A percentile compares a stretch with the other conserved stretches of the same genome.
Evolutionary conservation across 1,140 invertebrate genomes (phyloP).

Genomic region (Luehdorfia chinensis): DNA sequence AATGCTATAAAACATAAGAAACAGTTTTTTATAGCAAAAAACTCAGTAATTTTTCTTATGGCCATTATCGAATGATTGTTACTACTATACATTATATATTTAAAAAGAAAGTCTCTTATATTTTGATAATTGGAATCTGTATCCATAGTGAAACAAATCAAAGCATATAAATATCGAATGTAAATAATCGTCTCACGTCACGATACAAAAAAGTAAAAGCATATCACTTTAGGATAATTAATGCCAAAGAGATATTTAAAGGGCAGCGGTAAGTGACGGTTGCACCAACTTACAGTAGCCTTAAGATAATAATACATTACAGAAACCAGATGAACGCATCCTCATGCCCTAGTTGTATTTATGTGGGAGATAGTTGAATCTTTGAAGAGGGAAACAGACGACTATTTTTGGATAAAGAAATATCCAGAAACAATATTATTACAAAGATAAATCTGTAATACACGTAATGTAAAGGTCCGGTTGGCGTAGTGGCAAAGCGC

Average conservation of each 20-base stretch:
- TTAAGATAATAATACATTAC: constrained; percentile 2
- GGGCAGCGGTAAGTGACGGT: background rate
- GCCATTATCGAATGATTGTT: no score
- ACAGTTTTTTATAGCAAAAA: no score
- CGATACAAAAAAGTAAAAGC: constrained; percentile 1
- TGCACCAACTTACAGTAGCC: constrained; percentile 5
- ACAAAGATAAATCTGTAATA: background rate
- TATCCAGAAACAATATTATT: background rate
- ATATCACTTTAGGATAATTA: constrained; percentile 1
- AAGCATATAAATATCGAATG: background rate
- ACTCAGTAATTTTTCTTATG: no score
- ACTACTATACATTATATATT: no score
- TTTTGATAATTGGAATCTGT: no score
- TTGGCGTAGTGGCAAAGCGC: no score
- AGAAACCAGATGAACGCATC: constrained; percentile 5
- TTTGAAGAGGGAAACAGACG: background rate
- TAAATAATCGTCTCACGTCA: background rate
- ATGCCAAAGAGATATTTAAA: constrained; percentile 7
- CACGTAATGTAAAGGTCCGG: no score
- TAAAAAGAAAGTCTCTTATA: no score
- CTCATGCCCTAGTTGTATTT: background rate
- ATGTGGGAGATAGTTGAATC: background rate
- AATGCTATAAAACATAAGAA: no score
- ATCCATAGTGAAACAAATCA: background rate
- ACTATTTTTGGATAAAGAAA: background rate